Evolutionary conservation across 2,888 invertebrate species (phyloP), one percentile per base, ranked within the genome.

Genomic region (Andrena chrysosceles): DNA sequence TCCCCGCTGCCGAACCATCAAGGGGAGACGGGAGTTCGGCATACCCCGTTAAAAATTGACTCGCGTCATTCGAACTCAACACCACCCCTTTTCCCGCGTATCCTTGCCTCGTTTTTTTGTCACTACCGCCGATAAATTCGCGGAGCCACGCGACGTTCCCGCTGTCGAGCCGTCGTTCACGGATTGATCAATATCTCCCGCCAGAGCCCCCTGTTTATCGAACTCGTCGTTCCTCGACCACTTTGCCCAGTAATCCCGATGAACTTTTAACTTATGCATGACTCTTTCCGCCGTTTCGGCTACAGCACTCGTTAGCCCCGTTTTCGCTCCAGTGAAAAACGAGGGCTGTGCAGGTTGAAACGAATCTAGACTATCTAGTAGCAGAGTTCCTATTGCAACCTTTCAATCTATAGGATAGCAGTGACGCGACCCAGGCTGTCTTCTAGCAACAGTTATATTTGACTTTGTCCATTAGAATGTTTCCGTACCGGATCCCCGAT

Each of bases 31-130:
- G 13, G 5, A 20, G 10, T 26, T 42, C 16, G 16, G 23, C 6
- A n/a, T 52, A n/a, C n/a, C 42, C 29, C 60, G 85, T 56, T 62
- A 76, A 81, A 81, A 81, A 85, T 85, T 71, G 52, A 78, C 83
- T 68, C 67, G 59, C 64, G 35, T 77, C 52, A 64, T 83, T 85
- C 49, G 54, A 74, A 42, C 72, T 29, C 13, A 20, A 7, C 33
- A 10, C 6, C 33, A 13, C 10, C 13, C 31, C 26, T 7, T 29
- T n/a, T 7, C 31, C 20, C 7, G 2, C 52, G 2, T 16, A 2
- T 26, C 8, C 33, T 13, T 2, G 26, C n/a, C 48, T 1, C 20
- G 29, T 42, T n/a, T 23, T 8, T 2, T 49, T 16, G 29, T 20
- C 48, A 29, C 48, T n/a, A 0, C 8, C 16, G 20, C 10, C 64